Conservation (phyloP, 1,140 invertebrate genomes). For the Geopemphigus sp. region DNA sequence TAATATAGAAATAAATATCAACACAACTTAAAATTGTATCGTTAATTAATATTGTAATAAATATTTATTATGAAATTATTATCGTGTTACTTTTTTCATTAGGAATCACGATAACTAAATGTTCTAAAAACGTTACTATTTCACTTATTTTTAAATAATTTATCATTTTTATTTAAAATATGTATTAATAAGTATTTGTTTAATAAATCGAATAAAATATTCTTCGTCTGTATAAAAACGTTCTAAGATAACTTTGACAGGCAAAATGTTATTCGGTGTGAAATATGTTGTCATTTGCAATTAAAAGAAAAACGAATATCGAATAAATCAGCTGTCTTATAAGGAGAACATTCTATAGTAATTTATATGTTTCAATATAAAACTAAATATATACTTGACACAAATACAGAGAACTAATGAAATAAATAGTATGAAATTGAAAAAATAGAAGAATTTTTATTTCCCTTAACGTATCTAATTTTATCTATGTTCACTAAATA, state of each 20-base stretch:
- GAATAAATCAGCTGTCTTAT: slow-evolving; percentile 23
- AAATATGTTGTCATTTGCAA: neutral
- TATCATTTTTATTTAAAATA: no score
- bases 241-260: neutral
- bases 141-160: neutral
- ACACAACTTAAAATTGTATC: no score
- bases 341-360: neutral
- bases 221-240: neutral
- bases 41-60: no score
- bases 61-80: no score
- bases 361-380: slow-evolving; percentile 28
- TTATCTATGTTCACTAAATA: no score
- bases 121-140: neutral
- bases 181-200: neutral
- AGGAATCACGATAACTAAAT: no score
- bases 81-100: no score
- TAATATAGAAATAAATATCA: no score
- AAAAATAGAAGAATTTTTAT: neutral
- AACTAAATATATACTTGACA: neutral
- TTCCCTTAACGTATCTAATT: neutral
- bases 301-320: slow-evolving; percentile 1
- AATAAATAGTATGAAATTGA: neutral
- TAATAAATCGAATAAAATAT: neutral
- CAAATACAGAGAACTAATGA: neutral
- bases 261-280: neutral